Percentiles rank a stretch among this genome's conserved stretches.
phyloP scores from a whole-genome alignment of 2,888 invertebrate genomes.

The Lasioglossum vierecki region DNA sequence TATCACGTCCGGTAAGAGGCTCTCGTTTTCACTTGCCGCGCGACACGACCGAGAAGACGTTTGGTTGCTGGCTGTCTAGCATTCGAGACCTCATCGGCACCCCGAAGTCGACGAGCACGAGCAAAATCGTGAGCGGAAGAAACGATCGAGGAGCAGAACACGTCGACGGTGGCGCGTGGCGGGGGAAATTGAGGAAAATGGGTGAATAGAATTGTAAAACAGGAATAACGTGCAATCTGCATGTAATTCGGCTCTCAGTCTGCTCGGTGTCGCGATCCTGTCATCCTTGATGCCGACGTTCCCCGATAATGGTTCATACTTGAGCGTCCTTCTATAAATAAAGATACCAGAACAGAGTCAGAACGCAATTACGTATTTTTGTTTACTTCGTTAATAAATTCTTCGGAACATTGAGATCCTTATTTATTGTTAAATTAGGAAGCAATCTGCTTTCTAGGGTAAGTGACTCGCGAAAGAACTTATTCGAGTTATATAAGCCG shows the following conservation, averaged over 20 bases:
- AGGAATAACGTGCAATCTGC: conserved; percentile 25
- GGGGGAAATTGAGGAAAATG: background rate
- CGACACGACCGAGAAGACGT: conserved; percentile 42
- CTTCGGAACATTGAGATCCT: background rate
- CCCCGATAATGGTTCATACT: conserved; percentile 4
- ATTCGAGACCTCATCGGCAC: background rate
- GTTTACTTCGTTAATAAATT: background rate
- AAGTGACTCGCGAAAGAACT: background rate
- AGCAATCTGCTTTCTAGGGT: background rate
- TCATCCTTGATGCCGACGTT: background rate
- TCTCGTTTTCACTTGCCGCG: conserved; percentile 49
- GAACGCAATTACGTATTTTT: background rate
- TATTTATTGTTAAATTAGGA: background rate
- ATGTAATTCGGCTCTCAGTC: background rate
- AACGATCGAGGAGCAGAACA: background rate
- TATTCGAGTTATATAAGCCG: background rate
- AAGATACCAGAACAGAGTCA: background rate
- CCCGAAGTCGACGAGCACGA: background rate
- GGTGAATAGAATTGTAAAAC: conserved; percentile 36
- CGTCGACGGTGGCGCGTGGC: background rate
- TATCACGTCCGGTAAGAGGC: conserved; percentile 55
- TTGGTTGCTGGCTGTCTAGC: background rate
- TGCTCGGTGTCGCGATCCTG: background rate
- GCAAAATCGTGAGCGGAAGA: background rate
- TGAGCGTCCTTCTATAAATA: background rate